Conservation (phyloP, 2,113 vertebrate species). For the Mohoua ochrocephala region DNA sequence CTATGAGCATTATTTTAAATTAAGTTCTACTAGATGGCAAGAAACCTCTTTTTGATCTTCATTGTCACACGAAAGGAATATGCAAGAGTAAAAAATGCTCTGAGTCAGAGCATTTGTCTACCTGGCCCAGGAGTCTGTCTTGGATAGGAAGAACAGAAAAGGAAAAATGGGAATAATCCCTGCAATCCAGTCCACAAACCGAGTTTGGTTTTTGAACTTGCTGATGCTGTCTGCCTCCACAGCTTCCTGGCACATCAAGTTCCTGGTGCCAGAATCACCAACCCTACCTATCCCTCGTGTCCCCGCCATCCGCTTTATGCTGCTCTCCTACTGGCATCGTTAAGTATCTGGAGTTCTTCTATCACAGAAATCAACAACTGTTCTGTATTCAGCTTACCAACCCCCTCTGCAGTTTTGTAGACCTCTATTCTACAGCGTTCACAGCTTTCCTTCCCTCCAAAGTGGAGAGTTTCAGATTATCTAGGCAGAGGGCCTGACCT, state of each 20-base stretch:
- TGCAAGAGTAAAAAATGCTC: neutral
- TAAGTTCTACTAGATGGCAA: neutral
- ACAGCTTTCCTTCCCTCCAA: neutral
- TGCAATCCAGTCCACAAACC: neutral
- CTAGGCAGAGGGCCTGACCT: neutral
- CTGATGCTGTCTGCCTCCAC: neutral
- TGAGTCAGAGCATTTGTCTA: neutral
- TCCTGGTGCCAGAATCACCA: neutral
- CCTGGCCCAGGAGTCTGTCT: neutral
- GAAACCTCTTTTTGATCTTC: neutral
- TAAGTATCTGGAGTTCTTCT: neutral
- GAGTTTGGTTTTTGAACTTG: neutral
- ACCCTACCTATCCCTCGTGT: neutral
- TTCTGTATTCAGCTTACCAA: neutral
- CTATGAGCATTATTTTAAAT: neutral
- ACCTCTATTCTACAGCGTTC: neutral
- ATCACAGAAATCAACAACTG: accelerated
- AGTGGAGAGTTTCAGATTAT: too few species aligned
- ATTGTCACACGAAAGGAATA: neutral
- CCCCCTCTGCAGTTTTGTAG: neutral
- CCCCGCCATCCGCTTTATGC: neutral
- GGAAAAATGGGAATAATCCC: neutral
- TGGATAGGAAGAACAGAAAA: neutral
- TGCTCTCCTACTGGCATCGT: accelerated
- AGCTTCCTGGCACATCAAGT: neutral